Base-by-base conservation (phyloP, 2,888 invertebrate species). In the Agrotis clavis region DNA sequence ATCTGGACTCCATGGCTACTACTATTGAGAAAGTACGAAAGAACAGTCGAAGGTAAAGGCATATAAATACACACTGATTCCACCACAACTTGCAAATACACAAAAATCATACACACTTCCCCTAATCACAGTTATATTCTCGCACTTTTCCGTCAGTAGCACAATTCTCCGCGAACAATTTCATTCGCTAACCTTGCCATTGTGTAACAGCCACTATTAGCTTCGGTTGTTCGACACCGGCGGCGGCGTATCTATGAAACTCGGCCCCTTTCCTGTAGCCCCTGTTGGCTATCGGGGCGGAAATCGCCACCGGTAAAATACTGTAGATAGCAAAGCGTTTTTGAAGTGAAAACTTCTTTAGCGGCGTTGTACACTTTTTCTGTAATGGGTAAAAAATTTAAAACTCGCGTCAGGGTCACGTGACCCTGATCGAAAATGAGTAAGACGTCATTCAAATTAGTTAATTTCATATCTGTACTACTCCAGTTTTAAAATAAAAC, bases 221-320 rank as follows among this genome's bases (percentile, higher is more conserved):
- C 78, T 50, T 18, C 63, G 41, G 11, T 41, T 41, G 41, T 41
- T 41, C 41, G 19, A 50, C 45, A 50, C 7, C 7, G 53, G 35
- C 76, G 77, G 5, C 7, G 53, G 35, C 76, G 77, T 59, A 50
- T 66, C 63, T 63, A 60, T 48, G 41, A 25, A 47, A 56, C 61
- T 53, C 56, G 56, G 61, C 64, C 64, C 61, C 64, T 78, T 77
- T 57, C 64, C 73, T 64, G 73, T 57, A 35, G 21, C 35, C 57
- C n/a, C 65, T 51, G 66, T 57, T n/a, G 47, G 51, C 35, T 56
- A 51, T 75, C 76, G 19, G 51, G 21, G 13, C 67, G 67, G 56
- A 78, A 61, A 65, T 73, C 45, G 53, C 60, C 35, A 48, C 60
- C 61, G 18, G 51, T 53, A 19, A 65, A 60, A 25, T 30, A 67